Evolutionary conservation across 2,797 vertebrate species (phyloP).

Genomic region (Periparus ater): DNA sequence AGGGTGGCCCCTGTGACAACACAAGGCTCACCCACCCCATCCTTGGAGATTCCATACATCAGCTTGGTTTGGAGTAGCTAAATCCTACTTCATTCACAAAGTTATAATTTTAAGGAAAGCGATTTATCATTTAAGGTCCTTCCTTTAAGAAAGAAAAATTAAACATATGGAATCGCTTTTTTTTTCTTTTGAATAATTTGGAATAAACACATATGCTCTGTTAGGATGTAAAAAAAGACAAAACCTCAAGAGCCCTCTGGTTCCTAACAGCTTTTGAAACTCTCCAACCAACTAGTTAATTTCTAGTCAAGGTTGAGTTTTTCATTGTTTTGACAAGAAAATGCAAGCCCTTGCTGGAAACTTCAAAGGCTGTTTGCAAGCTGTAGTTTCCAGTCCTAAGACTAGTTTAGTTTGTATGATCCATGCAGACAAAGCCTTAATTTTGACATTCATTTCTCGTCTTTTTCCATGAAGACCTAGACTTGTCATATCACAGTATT

Average conservation of each 20-base stretch:
- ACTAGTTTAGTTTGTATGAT: constrained; percentile 8
- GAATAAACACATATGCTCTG: constrained; percentile 1
- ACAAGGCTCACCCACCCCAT: not conserved
- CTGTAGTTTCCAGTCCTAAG: constrained; percentile 43
- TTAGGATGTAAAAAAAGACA: not conserved
- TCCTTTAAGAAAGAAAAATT: constrained; percentile 23
- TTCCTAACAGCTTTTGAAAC: constrained; percentile 5
- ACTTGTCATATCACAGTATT: constrained; percentile 48
- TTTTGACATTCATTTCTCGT: constrained; percentile 30
- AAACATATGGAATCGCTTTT: not conserved
- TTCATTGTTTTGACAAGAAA: constrained; percentile 19
- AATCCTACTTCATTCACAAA: not conserved
- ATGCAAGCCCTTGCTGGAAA: constrained; percentile 38
- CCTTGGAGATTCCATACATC: fast-evolving
- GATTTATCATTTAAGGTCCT: constrained; percentile 18
- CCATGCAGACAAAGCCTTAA: constrained; percentile 57
- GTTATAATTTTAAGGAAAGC: not conserved
- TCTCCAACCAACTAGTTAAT: not conserved
- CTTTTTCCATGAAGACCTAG: not conserved
- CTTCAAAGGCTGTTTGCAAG: constrained; percentile 41
- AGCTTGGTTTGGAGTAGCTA: not conserved
- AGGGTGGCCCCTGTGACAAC: not conserved
- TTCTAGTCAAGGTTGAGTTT: constrained; percentile 16
- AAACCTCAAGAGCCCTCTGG: constrained; percentile 8
- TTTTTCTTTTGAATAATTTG: not conserved